Base-by-base conservation (phyloP, 2,797 vertebrate genomes). In the Myotis daubentonii region DNA sequence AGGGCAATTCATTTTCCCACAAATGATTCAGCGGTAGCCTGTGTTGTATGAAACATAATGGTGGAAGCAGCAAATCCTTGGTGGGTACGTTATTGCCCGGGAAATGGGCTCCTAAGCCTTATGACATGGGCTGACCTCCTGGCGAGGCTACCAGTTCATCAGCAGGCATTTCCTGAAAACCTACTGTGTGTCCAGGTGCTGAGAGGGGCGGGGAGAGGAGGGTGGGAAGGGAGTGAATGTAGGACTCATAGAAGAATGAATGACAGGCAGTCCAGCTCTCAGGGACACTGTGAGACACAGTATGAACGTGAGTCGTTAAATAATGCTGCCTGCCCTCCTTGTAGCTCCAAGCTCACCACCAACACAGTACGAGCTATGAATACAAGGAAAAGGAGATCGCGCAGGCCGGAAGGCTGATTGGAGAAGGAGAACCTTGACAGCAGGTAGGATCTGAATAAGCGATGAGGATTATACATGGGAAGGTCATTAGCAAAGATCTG, bases 221-320 rank as follows among this genome's bases (percentile, higher is more conserved):
- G 15, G 15, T 36, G 30, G 38, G 17, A 44, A 1, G 9, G 86
- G 74, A 85, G 49, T 4, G 8, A 20, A 16, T 0, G 5, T 6
- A n/a, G 28, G 28, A 19, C 57, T 60, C 57, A 38, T 33, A 28
- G 57, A 86, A 68, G 81, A 60, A 4, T 36, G 60, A 44, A 8
- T 8, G 41, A 60, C 5, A 11, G 47, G 25, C 0, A 5, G 55
- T 6, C 17, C 16, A n/a, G 28, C 60, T 60, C 36, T 79, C 38
- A 1, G 25, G 25, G 22, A 17, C 38, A 19, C 86, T 2, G 5
- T 2, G 36, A 76, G 57, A 68, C 51, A 76, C 41, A 8, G 5
- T 41, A 15, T 3, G 33, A 47, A 16, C 0, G 0, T 47, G 53
- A 5, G 68, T 36, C 0, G 1, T 84, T 66, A n/a, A 33, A 12